Evolutionary conservation across 2,113 vertebrate species (phyloP).

Genomic region (Ammodytes dubius): DNA sequence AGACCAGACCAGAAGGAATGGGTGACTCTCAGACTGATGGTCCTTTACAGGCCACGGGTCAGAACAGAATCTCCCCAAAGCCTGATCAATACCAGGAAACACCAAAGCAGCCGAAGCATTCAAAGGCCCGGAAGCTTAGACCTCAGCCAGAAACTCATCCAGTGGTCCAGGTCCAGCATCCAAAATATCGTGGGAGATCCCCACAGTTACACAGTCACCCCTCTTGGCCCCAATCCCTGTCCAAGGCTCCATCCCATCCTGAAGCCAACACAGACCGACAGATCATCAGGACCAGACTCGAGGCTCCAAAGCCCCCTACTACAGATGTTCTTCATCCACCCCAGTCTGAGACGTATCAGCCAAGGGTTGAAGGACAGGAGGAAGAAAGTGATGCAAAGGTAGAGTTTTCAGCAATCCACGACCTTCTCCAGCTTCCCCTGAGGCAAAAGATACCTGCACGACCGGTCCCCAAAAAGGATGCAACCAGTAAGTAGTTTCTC

Average conservation of each 20-base stretch:
- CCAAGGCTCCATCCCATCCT: background rate
- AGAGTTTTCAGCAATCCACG: slow-evolving; percentile 23
- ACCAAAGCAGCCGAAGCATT: slow-evolving; percentile 37
- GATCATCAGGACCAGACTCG: slow-evolving; percentile 7
- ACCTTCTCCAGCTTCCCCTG: slow-evolving; percentile 15
- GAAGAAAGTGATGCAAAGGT: slow-evolving; percentile 7
- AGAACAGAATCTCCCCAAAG: background rate
- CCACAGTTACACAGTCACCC: background rate
- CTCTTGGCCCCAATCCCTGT: background rate
- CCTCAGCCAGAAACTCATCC: background rate
- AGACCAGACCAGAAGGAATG: background rate
- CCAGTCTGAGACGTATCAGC: slow-evolving; percentile 3
- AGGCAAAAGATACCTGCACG: slow-evolving; percentile 68
- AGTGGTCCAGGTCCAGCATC: slow-evolving; percentile 4
- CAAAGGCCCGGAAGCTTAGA: slow-evolving; percentile 24
- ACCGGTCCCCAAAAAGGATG: slow-evolving; percentile 27
- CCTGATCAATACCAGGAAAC: background rate
- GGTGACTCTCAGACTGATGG: slow-evolving; percentile 1
- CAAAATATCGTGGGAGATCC: background rate
- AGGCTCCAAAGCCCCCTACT: background rate
- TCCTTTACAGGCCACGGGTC: background rate
- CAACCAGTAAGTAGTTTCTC: slow-evolving; percentile 70
- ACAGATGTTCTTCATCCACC: slow-evolving; percentile 5
- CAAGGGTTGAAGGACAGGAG: slow-evolving; percentile 6
- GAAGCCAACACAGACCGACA: slow-evolving; percentile 17